These are phyloP conservation scores for Caenorhabditis parvicauda DNA, from an alignment of 2,888 invertebrate genomes.

Conservation along the genomic window DNA sequence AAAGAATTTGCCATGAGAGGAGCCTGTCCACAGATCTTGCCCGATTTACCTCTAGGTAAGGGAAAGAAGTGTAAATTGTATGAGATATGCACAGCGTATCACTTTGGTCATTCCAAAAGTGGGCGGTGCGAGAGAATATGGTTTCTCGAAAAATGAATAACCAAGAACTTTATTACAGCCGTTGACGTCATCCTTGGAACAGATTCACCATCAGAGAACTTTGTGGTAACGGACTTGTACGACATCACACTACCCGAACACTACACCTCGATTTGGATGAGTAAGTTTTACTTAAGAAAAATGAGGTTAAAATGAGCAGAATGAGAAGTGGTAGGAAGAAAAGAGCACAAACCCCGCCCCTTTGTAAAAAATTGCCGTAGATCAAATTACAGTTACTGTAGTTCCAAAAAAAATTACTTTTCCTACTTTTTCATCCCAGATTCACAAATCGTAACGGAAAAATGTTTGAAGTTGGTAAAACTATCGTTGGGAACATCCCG, in stretches of 20 bases:
- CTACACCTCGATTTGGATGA: constrained; percentile 50
- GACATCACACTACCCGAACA: constrained; percentile 46
- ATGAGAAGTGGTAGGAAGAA: no score
- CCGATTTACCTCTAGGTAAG: constrained; percentile 46
- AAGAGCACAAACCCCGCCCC: no score
- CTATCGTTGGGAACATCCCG: no score
- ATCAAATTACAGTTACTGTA: no score
- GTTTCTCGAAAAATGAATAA: no score
- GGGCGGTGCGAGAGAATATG: neutral
- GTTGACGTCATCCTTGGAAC: constrained; percentile 54
- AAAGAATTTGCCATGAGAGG: constrained; percentile 56
- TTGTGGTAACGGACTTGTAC: constrained; percentile 47
- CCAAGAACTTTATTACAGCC: constrained; percentile 11
- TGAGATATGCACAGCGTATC: neutral
- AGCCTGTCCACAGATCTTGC: constrained; percentile 51
- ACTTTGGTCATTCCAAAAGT: no score
- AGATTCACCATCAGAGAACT: constrained; percentile 58
- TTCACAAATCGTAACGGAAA: no score
- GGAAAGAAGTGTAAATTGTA: neutral
- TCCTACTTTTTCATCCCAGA: no score
- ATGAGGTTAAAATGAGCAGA: neutral
- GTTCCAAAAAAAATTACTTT: no score
- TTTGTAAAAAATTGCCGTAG: no score
- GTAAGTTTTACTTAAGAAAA: constrained; percentile 22
- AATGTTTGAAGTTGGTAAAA: no score